Base-by-base conservation (phyloP, 2,797 vertebrate genomes). In the Parauchenoglanis punctatus region DNA sequence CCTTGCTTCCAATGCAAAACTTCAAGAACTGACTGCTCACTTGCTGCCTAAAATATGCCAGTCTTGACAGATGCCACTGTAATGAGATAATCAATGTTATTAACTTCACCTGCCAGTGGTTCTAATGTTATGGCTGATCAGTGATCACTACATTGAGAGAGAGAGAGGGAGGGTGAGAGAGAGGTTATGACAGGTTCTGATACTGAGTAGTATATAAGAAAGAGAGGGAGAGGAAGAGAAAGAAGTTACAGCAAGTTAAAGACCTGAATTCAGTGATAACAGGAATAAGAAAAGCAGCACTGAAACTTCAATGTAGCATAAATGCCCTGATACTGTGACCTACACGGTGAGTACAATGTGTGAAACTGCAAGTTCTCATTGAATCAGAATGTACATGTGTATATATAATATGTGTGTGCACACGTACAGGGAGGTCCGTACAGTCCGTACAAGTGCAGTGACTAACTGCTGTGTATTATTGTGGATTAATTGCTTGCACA, bases 111-210 rank as follows among this genome's bases (percentile, higher is more conserved):
- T 35, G 35, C 1, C 1, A 35, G 35, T 35, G 35, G 35, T 35
- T 35, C 35, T 35, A 35, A 35, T 35, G 35, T 35, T 35, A 35
- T 35, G 35, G 35, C 35, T 35, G 35, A 35, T 35, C 35, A 35
- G 35, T 35, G 35, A 35, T 35, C 35, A 35, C 35, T 35, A 35
- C 2, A 35, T 35, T 35, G 35, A 35, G 35, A 35, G 13, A 13
- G 49, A 59, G 49, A 88, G 83, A 75, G 59, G 81, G 70, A 87
- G 67, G 73, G 87, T 84, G 83, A 72, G 85, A 84, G 81, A 84
- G 85, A n/a, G 56, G 67, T 56, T 73, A 90, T 90, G 91, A 91
- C 44, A 91, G 11, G 3, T 76, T n/a, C 73, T 0, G 12, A 76
- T 52, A 52, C n/a, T 54, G 75, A 77, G 75, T 17, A 54, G 25